phyloP scores from a whole-genome alignment of 1,140 invertebrate genomes.

The Caligus rogercresseyi region DNA sequence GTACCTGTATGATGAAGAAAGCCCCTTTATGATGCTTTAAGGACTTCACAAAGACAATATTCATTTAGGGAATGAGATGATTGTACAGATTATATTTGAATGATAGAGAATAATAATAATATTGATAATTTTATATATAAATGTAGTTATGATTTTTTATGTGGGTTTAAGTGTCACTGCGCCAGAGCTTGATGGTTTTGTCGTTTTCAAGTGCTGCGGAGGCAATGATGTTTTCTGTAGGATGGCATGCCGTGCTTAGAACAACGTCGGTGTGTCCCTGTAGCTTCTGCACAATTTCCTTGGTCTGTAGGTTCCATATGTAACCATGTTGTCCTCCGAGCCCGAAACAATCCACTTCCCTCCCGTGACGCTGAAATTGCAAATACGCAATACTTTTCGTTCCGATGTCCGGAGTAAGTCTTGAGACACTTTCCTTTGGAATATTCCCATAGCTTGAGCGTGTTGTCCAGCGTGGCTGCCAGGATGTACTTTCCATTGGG shows the following conservation, averaged over 20 bases:
- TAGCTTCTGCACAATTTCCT: constrained; percentile 95
- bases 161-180: constrained; percentile 71
- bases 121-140: too few relatives aligned
- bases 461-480: constrained; percentile 93
- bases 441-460: constrained; percentile 97
- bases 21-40: too few relatives aligned
- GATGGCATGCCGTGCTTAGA: constrained; percentile 92
- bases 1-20: too few relatives aligned
- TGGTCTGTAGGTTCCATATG: constrained; percentile 98
- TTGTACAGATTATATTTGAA: too few relatives aligned
- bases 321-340: constrained; percentile 99
- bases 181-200: constrained; percentile 98
- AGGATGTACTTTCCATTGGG: constrained; percentile 97
- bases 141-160: background rate
- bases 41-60: too few relatives aligned
- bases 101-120: too few relatives aligned
- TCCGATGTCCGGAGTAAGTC: constrained; percentile 92
- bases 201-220: constrained; percentile 96
- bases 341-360: constrained; percentile 96
- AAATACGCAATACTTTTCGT: constrained; percentile 99
- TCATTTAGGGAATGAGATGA: too few relatives aligned
- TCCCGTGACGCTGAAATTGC: constrained; percentile 95
- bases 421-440: constrained; percentile 92
- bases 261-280: constrained; percentile 57
- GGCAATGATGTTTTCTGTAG: constrained; percentile 96